phyloP scores from a whole-genome alignment of 2,888 invertebrate species.

The Chirona hameri region DNA sequence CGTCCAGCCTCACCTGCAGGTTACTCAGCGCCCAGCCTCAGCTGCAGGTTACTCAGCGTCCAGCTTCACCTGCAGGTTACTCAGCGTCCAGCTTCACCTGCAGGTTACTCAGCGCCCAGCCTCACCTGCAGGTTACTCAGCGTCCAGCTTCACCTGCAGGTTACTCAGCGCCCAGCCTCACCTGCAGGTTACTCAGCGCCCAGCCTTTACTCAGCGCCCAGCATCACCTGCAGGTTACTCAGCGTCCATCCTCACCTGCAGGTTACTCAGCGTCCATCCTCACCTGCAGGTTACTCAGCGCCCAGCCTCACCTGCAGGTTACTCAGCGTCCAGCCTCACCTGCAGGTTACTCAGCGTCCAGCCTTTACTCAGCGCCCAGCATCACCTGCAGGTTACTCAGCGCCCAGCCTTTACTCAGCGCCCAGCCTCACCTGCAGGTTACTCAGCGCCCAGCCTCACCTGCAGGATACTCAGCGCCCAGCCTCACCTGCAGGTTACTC shows the following conservation, averaged over 20 bases:
- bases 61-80: conserved; percentile 46
- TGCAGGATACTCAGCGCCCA: too few relatives aligned
- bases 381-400: conserved; percentile 47
- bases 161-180: conserved; percentile 38
- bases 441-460: conserved; percentile 48
- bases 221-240: conserved; percentile 46
- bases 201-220: conserved; percentile 44
- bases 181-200: conserved; percentile 48
- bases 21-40: conserved; percentile 48
- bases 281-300: too few relatives aligned
- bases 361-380: conserved; percentile 42
- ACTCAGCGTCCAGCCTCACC: conserved; percentile 48
- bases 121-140: conserved; percentile 47
- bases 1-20: conserved; percentile 44
- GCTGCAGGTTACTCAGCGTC: too few relatives aligned
- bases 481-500: conserved; percentile 46
- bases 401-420: conserved; percentile 47
- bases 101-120: too few relatives aligned
- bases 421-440: conserved; percentile 45
- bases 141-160: too few relatives aligned
- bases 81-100: too few relatives aligned
- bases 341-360: conserved; percentile 47
- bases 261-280: conserved; percentile 46
- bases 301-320: conserved; percentile 45
- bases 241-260: conserved; percentile 47